Percentiles rank a stretch among this genome's conserved stretches.
Conservation (phyloP, 1,140 invertebrate genomes). For the Nylanderia fulva region DNA sequence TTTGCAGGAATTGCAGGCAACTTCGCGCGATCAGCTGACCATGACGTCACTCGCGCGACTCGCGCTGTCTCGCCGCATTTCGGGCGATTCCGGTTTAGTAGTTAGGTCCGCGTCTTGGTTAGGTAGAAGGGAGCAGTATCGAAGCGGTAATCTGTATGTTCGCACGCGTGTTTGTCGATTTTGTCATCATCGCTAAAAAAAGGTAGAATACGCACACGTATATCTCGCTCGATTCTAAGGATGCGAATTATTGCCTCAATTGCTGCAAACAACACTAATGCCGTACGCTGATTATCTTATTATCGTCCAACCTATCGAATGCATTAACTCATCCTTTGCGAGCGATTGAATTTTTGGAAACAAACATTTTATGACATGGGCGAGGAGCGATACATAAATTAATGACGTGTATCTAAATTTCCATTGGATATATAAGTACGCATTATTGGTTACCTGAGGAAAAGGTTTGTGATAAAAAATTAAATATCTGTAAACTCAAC, state of each 20-base stretch:
- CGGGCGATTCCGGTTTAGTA: slow-evolving; percentile 19
- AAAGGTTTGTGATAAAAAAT: not conserved
- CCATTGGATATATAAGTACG: not conserved
- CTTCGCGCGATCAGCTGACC: slow-evolving; percentile 69
- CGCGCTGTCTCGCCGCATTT: not conserved
- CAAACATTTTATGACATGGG: not conserved
- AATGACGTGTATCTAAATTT: slow-evolving; percentile 21
- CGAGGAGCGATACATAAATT: not conserved
- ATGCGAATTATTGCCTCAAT: not conserved
- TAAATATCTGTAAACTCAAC: no score
- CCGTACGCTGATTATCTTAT: not conserved
- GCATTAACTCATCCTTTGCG: not conserved
- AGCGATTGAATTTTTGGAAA: not conserved
- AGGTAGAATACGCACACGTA: not conserved
- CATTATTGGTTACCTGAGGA: not conserved
- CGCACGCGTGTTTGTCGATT: slow-evolving; percentile 4
- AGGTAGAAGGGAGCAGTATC: slow-evolving; percentile 45
- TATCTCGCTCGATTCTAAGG: slow-evolving; percentile 8
- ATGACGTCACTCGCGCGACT: slow-evolving; percentile 32
- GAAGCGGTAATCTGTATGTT: not conserved
- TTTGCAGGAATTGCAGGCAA: not conserved
- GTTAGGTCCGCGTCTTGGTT: slow-evolving; percentile 19
- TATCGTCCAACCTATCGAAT: not conserved
- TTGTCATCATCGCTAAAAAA: slow-evolving; percentile 59
- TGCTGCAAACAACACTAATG: not conserved